These are phyloP conservation scores for Scopus umbretta DNA, from an alignment of 2,113 vertebrate species.

Conservation along the genomic window DNA sequence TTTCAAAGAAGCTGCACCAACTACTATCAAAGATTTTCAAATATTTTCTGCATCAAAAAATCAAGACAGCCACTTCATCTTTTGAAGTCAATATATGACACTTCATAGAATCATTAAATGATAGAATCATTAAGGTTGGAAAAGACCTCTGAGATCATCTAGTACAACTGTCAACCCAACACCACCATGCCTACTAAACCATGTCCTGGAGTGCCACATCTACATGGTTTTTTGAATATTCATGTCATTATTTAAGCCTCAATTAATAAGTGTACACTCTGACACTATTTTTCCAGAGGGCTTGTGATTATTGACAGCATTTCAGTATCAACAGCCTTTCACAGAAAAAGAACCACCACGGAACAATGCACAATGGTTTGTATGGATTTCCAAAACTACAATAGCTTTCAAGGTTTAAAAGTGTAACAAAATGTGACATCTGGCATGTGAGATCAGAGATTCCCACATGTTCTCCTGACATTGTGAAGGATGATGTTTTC, in stretches of 20 bases:
- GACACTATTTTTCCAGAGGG: not conserved
- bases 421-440: not conserved
- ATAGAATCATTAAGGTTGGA: no score
- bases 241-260: not conserved
- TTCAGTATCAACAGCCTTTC: not conserved
- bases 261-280: not conserved
- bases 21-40: not conserved
- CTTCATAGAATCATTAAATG: no score
- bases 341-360: not conserved
- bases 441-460: not conserved
- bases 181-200: no score
- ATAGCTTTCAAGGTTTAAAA: not conserved
- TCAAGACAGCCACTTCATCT: not conserved
- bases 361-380: not conserved
- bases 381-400: not conserved
- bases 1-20: not conserved
- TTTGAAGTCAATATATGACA: not conserved
- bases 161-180: no score
- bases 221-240: no score
- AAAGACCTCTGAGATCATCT: no score
- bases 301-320: not conserved
- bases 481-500: not conserved
- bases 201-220: no score
- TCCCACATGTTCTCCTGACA: not conserved
- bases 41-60: not conserved